These are phyloP conservation scores for Osmerus eperlanus DNA, from an alignment of 2,113 vertebrate genomes.

Conservation along the genomic window DNA sequence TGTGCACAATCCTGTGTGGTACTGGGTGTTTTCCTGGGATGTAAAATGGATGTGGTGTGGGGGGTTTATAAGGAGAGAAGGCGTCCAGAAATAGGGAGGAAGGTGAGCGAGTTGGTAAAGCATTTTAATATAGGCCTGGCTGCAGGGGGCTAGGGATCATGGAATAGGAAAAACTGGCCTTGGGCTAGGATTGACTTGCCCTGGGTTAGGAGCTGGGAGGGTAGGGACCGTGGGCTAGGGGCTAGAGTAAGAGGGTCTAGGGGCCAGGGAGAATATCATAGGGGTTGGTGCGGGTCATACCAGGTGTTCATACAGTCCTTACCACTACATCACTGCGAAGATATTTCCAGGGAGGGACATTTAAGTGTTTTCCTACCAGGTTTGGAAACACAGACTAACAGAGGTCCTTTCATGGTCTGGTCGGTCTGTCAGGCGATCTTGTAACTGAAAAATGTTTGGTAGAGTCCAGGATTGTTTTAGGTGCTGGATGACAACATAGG, in stretches of 20 bases:
- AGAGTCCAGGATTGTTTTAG: constrained; percentile 17
- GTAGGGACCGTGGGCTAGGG: background rate
- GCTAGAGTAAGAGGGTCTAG: background rate
- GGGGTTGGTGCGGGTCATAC: background rate
- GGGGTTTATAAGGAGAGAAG: no score
- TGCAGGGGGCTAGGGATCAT: no score
- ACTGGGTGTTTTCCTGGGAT: no score
- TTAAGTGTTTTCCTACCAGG: constrained; percentile 24
- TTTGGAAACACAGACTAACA: constrained; percentile 6
- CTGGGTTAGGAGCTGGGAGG: background rate
- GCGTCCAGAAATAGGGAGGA: no score
- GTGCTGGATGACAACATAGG: constrained; percentile 9
- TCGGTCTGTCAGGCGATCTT: constrained; percentile 9
- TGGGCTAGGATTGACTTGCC: no score
- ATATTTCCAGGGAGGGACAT: constrained; percentile 13
- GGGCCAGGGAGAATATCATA: background rate
- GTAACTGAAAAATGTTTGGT: constrained; percentile 6
- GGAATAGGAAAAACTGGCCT: no score
- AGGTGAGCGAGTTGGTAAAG: no score
- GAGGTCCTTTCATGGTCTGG: constrained; percentile 42
- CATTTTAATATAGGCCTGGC: no score
- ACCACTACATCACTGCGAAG: constrained; percentile 4
- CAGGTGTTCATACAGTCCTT: constrained; percentile 15
- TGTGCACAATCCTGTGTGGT: no score
- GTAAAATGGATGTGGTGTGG: no score